These are phyloP conservation scores for Siderastrea radians DNA, from an alignment of 92 coral and sea anemone species.

Conservation along the genomic window DNA sequence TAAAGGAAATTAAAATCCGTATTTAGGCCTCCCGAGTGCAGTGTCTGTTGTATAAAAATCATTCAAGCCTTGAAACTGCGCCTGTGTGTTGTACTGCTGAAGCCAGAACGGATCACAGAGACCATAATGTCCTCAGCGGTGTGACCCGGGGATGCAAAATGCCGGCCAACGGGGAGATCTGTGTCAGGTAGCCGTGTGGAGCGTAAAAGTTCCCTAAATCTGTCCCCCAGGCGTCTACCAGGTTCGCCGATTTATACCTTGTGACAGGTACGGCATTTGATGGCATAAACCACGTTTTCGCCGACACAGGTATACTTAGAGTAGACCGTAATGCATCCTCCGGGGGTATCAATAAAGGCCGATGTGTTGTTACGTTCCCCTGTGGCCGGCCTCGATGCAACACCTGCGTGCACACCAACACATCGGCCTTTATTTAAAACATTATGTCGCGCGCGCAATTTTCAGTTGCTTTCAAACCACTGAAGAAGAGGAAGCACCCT, in stretches of 20 bases:
- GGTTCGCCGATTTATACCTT: neutral
- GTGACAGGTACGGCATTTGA: neutral
- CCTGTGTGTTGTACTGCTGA: neutral
- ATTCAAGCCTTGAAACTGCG: neutral
- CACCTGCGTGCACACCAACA: too few species aligned
- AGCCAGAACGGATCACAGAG: slow-evolving; percentile 1
- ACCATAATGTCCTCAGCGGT: neutral
- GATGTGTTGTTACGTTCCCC: too few species aligned
- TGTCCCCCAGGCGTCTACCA: slow-evolving; percentile 6
- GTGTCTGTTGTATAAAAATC: too few species aligned
- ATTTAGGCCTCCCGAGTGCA: too few species aligned
- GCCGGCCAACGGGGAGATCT: slow-evolving; percentile 21
- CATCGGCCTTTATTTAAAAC: too few species aligned
- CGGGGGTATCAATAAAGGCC: neutral
- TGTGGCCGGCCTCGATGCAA: too few species aligned
- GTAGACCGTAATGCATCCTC: neutral
- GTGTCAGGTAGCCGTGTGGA: neutral
- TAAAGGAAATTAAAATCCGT: too few species aligned
- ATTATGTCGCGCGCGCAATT: too few species aligned
- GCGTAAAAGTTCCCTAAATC: neutral
- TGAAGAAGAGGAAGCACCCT: too few species aligned
- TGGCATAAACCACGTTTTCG: neutral
- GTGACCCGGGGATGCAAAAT: neutral
- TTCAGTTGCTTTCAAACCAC: too few species aligned
- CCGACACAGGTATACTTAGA: neutral